Base-by-base conservation (phyloP, 1,140 invertebrate species). In the Ceratosolen solmsi region DNA sequence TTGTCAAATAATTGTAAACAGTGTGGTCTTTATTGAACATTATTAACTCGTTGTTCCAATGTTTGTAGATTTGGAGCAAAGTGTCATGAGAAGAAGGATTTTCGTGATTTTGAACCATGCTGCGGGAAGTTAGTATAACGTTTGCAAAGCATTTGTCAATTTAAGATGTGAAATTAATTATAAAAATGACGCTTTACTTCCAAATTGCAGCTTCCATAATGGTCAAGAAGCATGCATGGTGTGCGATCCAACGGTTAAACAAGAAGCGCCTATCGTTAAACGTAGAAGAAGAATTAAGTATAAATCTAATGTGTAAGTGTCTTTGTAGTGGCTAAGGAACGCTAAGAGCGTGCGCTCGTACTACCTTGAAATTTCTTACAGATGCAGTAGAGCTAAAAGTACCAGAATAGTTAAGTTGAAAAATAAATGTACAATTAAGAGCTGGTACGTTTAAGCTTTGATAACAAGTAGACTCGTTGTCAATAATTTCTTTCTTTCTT, bases 91-190 rank as follows among this genome's bases (percentile, higher is more conserved):
- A 79, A 83, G 27, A 83, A 74, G 56, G 76, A 79, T n/a, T 83
- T 30, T 58, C 38, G 36, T 38, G 82, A 83, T 33, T 83, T 83
- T 36, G 71, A 83, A n/a, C 82, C 82, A n/a, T 83, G 82, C 11
- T 83, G 82, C 58, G 17, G 36, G 7, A 75, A 79, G 82, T 83
- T 25, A 63, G 75, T 77, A 54, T 22, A 33, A 58, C 41, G 2
- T 71, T 79, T 2, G 33, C n/a, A 54, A 51, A 54, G 1, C 17
- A 11, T 54, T 38, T 27, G 49, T 25, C 36, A 70, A 79, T 54
- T 30, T 68, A 22, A 49, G n/a, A n/a, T n/a, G n/a, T n/a, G 49
- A 9, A 46, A 71, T 7, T 17, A 49, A 25, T 36, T 22, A n/a
- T 38, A 46, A 25, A 77, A 51, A 25, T 68, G 0, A 30, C 33